phyloP scores from a whole-genome alignment of 2,113 vertebrate species.

The Gymnarchus niloticus region DNA sequence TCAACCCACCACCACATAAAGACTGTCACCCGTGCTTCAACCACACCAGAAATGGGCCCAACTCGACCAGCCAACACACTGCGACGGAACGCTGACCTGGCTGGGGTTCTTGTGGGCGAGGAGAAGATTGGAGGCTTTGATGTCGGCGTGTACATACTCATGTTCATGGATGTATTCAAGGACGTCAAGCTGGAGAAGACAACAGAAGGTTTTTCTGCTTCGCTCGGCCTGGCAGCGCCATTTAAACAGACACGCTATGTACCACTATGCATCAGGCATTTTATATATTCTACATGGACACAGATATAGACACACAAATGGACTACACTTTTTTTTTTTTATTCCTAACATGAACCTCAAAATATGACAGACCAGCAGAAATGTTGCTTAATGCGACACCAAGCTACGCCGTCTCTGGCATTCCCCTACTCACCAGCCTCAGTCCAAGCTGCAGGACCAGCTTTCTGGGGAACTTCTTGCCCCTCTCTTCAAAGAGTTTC shows the following conservation, averaged over 20 bases:
- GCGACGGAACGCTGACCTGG: constrained; percentile 70
- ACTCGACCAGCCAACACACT: too few relatives aligned
- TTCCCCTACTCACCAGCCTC: constrained; percentile 73
- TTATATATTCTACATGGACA: neutral
- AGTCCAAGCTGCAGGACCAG: constrained; percentile 86
- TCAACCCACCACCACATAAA: too few relatives aligned
- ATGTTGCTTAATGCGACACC: neutral
- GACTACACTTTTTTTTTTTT: neutral
- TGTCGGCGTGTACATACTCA: constrained; percentile 91
- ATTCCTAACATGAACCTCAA: neutral
- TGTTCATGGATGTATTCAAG: constrained; percentile 92
- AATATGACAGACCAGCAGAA: neutral
- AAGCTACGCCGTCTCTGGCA: neutral
- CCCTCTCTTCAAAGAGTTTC: constrained; percentile 82
- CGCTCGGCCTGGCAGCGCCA: neutral
- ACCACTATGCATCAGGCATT: neutral
- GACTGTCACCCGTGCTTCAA: neutral
- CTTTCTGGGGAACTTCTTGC: constrained; percentile 75
- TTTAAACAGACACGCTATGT: neutral
- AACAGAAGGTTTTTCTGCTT: neutral
- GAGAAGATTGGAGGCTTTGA: constrained; percentile 93
- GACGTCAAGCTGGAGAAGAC: constrained; percentile 71
- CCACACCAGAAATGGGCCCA: neutral
- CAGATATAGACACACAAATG: neutral
- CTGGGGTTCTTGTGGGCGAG: constrained; percentile 78